Evolutionary conservation across 2,888 invertebrate genomes (phyloP), one percentile per base, ranked within the genome.

Genomic region (Drosophila sordidula): DNA sequence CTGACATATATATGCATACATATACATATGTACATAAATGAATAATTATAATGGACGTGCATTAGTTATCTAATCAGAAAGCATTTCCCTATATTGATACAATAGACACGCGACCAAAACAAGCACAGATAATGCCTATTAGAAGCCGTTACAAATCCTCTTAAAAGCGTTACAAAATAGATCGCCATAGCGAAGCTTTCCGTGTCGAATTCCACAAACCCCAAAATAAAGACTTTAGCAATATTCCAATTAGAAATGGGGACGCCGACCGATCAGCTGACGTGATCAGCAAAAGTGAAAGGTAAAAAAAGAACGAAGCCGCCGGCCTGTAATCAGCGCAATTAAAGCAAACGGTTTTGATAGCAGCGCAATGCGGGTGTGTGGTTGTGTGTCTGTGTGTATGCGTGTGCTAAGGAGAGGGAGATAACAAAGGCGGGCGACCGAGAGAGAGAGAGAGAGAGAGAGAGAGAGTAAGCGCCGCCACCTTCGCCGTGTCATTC

Each of bases 211-310:
- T n/a, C 9, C 16, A 56, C 9, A 26, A 29, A 11, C 3, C 1
- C 8, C 12, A 12, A 34, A n/a, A 44, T 32, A 36, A 34, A 14
- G 9, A 26, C 9, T 38, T n/a, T 34, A 34, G 16, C 14, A 49
- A 34, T 46, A 41, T 54, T 65, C 46, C 54, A 65, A 55, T 62
- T 55, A 56, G 41, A 51, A 39, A 25, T 12, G 58, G 29, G 34
- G 32, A 12, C 38, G 16, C 11, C 42, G 22, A 16, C 49, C 44
- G 50, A 79, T 75, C 80, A 83, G 75, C 75, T 75, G 77, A 70
- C 51, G 61, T 47, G 70, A 63, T 70, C 66, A 61, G 64, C 62
- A 62, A 83, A 86, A 75, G 65, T 65, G 64, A 86, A 75, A 78
- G 70, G 80, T 65, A 78, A 78, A 68, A 72, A 73, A 65, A 61